Conservation (phyloP, 2,888 invertebrate species). For the Ganaspis brasiliensis region DNA sequence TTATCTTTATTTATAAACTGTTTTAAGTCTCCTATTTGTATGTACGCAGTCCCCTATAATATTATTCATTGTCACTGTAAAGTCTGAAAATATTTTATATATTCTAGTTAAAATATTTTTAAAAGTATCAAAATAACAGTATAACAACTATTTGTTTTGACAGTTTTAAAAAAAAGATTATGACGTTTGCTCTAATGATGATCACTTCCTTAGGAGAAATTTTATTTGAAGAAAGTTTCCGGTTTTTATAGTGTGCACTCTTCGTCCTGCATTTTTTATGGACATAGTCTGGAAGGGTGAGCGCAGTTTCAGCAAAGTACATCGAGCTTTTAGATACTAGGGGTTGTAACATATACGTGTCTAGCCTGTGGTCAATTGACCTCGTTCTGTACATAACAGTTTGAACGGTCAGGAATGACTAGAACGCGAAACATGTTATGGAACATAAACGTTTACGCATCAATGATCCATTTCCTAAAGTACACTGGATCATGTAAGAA, state of each 20-base stretch:
- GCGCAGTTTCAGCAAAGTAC: slow-evolving; percentile 35
- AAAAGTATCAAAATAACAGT: too few relatives aligned
- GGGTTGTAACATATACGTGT: slow-evolving; percentile 32
- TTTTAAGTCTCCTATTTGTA: too few relatives aligned
- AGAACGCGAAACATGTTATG: slow-evolving; percentile 57
- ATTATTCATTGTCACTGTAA: too few relatives aligned
- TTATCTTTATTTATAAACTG: too few relatives aligned
- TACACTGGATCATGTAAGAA: slow-evolving; percentile 12
- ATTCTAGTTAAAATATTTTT: too few relatives aligned
- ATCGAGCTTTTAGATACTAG: slow-evolving; percentile 22
- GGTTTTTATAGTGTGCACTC: slow-evolving; percentile 31
- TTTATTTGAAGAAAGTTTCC: slow-evolving; percentile 23
- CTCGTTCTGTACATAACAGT: slow-evolving; percentile 54
- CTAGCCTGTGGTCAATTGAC: slow-evolving; percentile 58
- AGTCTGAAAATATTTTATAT: too few relatives aligned
- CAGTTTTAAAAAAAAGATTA: not conserved
- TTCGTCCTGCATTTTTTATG: slow-evolving; percentile 34
- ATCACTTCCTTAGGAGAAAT: not conserved
- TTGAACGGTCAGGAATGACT: slow-evolving; percentile 55
- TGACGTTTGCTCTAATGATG: slow-evolving; percentile 6
- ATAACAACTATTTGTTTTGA: too few relatives aligned
- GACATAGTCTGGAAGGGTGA: slow-evolving; percentile 7
- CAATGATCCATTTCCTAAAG: slow-evolving; percentile 21
- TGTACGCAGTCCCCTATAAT: too few relatives aligned
- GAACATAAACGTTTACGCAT: slow-evolving; percentile 40